A percentile compares a stretch with the other conserved stretches of the same genome.
These are phyloP conservation scores for Leptopilina clavipes DNA, from an alignment of 1,140 invertebrate species.

Conservation along the genomic window DNA sequence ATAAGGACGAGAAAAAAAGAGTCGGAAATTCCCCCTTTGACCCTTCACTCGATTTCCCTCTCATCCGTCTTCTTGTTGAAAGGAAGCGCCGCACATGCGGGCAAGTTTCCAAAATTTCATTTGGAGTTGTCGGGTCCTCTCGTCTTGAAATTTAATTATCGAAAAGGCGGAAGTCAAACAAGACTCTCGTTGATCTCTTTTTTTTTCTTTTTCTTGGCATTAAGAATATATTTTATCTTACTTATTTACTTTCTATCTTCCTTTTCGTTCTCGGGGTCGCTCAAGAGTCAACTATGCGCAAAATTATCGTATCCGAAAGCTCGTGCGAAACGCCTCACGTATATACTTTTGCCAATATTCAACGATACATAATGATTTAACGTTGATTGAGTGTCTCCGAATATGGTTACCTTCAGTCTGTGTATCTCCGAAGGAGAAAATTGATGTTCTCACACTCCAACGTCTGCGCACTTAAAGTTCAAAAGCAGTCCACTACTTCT, in stretches of 20 bases:
- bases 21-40: constrained; percentile 39
- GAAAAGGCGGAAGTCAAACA: constrained; percentile 36
- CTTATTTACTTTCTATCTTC: neutral
- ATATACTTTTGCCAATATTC: constrained; percentile 39
- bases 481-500: neutral
- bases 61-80: constrained; percentile 44
- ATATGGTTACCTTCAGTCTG: constrained; percentile 48
- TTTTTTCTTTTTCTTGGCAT: too few relatives aligned
- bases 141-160: constrained; percentile 40
- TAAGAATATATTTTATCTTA: too few relatives aligned
- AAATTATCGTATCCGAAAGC: constrained; percentile 50
- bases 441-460: constrained; percentile 40
- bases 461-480: neutral
- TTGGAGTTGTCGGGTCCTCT: constrained; percentile 28
- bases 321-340: constrained; percentile 36
- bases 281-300: constrained; percentile 43
- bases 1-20: constrained; percentile 18
- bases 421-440: constrained; percentile 47
- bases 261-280: constrained; percentile 14
- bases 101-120: constrained; percentile 46
- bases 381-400: constrained; percentile 59
- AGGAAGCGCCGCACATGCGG: constrained; percentile 40
- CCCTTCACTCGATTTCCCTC: constrained; percentile 42
- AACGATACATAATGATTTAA: constrained; percentile 53
- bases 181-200: constrained; percentile 11